Percentiles rank a stretch among this genome's conserved stretches.
Evolutionary conservation across 2,797 vertebrate genomes (phyloP).

Genomic region (Lates japonicus): DNA sequence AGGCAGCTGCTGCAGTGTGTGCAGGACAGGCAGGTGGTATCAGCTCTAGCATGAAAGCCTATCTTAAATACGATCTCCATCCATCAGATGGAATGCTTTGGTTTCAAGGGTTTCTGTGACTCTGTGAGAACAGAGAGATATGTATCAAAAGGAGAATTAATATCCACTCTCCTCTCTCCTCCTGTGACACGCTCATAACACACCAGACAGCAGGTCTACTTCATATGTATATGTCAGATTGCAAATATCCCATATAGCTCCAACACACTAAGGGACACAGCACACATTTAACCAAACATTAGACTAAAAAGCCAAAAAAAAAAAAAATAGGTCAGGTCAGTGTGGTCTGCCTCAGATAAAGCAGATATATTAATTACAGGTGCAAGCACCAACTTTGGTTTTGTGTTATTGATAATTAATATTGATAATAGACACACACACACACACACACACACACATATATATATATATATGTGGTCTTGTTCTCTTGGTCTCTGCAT

Average conservation of each 20-base stretch:
- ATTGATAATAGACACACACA: too few relatives aligned
- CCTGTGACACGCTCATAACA: slow-evolving; percentile 90
- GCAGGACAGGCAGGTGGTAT: slow-evolving; percentile 32
- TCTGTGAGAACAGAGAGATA: slow-evolving; percentile 89
- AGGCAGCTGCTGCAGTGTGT: neutral
- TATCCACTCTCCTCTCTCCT: slow-evolving; percentile 89
- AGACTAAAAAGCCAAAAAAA: neutral
- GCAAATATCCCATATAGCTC: slow-evolving; percentile 57
- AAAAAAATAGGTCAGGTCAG: neutral
- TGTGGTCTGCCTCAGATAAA: neutral
- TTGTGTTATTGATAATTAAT: neutral
- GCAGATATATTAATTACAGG: neutral
- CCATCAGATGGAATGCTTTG: slow-evolving; percentile 92
- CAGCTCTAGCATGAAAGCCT: slow-evolving; percentile 89
- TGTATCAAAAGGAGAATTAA: slow-evolving; percentile 93
- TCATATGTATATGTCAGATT: slow-evolving; percentile 92
- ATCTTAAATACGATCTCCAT: slow-evolving; percentile 92
- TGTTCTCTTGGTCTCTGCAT: too few relatives aligned
- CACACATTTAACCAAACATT: neutral
- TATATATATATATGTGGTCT: too few relatives aligned
- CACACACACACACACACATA: too few relatives aligned
- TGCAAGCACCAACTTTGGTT: neutral
- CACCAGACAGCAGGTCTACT: slow-evolving; percentile 85
- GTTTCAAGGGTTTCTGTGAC: slow-evolving; percentile 89
- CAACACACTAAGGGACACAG: slow-evolving; percentile 75